Evolutionary conservation across 2,113 vertebrate genomes (phyloP).

Genomic region (Nothobranchius kuhntae): DNA sequence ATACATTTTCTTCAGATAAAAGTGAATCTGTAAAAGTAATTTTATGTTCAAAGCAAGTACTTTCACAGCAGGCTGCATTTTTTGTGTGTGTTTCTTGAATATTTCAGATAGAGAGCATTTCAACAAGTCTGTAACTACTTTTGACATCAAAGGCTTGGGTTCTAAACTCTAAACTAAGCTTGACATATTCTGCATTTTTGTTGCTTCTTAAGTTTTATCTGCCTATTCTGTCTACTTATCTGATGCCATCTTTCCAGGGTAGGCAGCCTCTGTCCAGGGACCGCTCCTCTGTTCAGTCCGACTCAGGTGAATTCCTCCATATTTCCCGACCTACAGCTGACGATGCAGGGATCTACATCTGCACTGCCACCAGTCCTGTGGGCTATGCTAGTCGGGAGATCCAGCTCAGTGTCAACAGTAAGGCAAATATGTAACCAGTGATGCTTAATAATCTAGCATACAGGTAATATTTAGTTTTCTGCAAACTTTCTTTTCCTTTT

Average conservation of each 20-base stretch:
- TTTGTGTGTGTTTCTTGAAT: slow-evolving; percentile 3
- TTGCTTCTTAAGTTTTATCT: slow-evolving; percentile 6
- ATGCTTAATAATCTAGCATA: slow-evolving; percentile 1
- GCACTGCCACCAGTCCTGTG: slow-evolving; percentile 85
- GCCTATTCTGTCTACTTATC: slow-evolving; percentile 18
- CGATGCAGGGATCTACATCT: slow-evolving; percentile 86
- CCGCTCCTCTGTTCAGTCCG: slow-evolving; percentile 57
- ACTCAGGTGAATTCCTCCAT: slow-evolving; percentile 78
- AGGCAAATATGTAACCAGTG: slow-evolving; percentile 52
- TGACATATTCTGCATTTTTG: slow-evolving; percentile 13
- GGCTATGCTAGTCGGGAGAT: slow-evolving; percentile 86
- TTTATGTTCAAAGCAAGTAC: slow-evolving; percentile 53
- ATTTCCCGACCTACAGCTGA: slow-evolving; percentile 71
- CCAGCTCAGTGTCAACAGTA: slow-evolving; percentile 89
- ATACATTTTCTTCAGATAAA: slow-evolving; percentile 65
- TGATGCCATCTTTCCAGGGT: slow-evolving; percentile 72
- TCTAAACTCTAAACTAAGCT: slow-evolving; percentile 39
- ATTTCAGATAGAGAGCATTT: slow-evolving; percentile 29
- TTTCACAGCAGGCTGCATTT: slow-evolving; percentile 19
- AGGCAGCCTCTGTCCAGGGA: slow-evolving; percentile 59
- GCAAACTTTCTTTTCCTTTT: slow-evolving; percentile 2
- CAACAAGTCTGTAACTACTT: slow-evolving; percentile 56
- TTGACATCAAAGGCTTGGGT: slow-evolving; percentile 55
- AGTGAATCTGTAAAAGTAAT: slow-evolving; percentile 69
- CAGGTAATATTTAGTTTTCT: not conserved